Conservation (phyloP, 1,140 invertebrate species). For the Tetranychus cinnabarinus region DNA sequence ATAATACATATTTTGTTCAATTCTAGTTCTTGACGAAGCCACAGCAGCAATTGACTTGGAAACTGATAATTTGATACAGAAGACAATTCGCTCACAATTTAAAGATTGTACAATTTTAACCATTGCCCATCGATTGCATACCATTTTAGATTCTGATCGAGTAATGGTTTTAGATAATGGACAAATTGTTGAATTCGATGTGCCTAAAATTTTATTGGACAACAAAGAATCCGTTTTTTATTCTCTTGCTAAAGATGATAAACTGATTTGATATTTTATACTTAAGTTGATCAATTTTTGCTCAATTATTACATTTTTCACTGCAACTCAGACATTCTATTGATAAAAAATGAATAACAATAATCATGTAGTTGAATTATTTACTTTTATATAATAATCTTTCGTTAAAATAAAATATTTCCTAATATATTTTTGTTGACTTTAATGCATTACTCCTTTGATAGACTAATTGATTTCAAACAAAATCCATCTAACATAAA, state of each 20-base stretch:
- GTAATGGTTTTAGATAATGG: conserved; percentile 3
- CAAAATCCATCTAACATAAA: too few species aligned
- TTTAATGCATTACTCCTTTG: too few species aligned
- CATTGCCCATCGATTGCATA: conserved; percentile 24
- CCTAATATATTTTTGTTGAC: too few species aligned
- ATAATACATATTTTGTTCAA: neutral
- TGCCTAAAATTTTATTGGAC: neutral
- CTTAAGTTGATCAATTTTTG: too few species aligned
- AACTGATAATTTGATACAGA: conserved; percentile 12
- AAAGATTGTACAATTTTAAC: conserved; percentile 36
- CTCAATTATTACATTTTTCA: too few species aligned
- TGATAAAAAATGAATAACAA: too few species aligned
- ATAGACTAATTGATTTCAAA: too few species aligned
- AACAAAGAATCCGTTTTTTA: neutral
- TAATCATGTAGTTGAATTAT: too few species aligned
- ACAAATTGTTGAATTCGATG: neutral
- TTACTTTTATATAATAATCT: too few species aligned
- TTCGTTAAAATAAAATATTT: too few species aligned
- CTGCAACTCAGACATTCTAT: too few species aligned
- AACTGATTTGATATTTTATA: neutral
- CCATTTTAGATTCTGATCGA: neutral
- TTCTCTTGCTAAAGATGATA: neutral
- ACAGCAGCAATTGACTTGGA: conserved; percentile 20
- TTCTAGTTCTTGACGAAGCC: neutral
- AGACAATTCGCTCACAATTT: conserved; percentile 25